phyloP scores from a whole-genome alignment of 1,140 invertebrate species.

The Megathymus violae region DNA sequence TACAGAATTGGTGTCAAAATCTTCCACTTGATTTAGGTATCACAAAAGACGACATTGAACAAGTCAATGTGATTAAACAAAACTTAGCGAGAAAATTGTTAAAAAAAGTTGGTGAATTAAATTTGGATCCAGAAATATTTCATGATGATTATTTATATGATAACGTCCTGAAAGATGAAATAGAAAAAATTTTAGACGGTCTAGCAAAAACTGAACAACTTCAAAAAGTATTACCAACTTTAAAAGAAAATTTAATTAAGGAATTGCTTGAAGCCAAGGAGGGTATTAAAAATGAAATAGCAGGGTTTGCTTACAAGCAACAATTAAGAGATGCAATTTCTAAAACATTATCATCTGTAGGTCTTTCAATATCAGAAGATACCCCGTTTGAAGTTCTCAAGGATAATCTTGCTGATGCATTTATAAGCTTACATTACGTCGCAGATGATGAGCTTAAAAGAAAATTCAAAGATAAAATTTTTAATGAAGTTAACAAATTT shows the following conservation, averaged over 20 bases:
- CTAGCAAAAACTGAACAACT: constrained; percentile 35
- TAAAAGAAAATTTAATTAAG: constrained; percentile 38
- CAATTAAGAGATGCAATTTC: constrained; percentile 46
- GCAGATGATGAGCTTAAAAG: constrained; percentile 30
- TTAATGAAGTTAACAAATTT: constrained; percentile 44
- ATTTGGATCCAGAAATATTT: constrained; percentile 44
- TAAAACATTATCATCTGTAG: constrained; percentile 39
- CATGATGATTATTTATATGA: constrained; percentile 45
- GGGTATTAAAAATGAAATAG: constrained; percentile 33
- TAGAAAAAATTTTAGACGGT: constrained; percentile 41
- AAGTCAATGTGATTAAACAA: constrained; percentile 37
- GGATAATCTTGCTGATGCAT: constrained; percentile 53
- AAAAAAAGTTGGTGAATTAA: constrained; percentile 41
- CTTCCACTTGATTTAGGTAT: constrained; percentile 35
- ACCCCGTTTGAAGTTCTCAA: constrained; percentile 49
- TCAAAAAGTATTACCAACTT: constrained; percentile 17
- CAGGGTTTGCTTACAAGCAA: constrained; percentile 43
- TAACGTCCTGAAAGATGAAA: constrained; percentile 39
- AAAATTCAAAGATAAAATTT: constrained; percentile 44
- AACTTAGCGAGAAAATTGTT: constrained; percentile 40
- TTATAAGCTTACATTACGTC: constrained; percentile 47
- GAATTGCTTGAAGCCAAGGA: constrained; percentile 36
- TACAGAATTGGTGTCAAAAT: constrained; percentile 35
- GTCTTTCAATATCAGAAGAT: constrained; percentile 34
- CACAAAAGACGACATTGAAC: constrained; percentile 32